Evolutionary conservation across 2,888 invertebrate genomes (phyloP).

Genomic region (Ectemnius lituratus): DNA sequence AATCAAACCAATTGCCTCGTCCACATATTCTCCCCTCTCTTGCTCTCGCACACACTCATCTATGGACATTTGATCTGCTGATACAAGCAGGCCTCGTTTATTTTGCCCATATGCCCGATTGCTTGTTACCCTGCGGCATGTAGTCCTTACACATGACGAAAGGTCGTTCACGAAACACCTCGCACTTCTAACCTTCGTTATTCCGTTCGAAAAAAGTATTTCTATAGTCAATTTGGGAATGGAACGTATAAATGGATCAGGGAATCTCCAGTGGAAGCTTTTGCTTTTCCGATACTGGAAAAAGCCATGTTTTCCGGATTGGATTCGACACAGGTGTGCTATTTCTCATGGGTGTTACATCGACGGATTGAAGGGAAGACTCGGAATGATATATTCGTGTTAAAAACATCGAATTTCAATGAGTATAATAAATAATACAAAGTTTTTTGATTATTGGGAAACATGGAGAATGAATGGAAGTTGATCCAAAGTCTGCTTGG

Average conservation of each 20-base stretch:
- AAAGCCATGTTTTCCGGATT: too few relatives aligned
- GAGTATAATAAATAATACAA: too few relatives aligned
- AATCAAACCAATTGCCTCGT: conserved; percentile 36
- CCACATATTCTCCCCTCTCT: too few relatives aligned
- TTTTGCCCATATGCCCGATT: conserved; percentile 43
- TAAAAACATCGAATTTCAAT: too few relatives aligned
- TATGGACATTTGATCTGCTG: conserved; percentile 33
- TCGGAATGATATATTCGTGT: too few relatives aligned
- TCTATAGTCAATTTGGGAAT: not conserved
- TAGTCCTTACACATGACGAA: not conserved
- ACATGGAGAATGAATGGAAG: not conserved
- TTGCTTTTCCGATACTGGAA: too few relatives aligned
- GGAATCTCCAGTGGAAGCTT: too few relatives aligned
- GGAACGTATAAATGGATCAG: too few relatives aligned
- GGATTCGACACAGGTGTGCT: conserved; percentile 45
- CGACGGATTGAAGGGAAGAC: too few relatives aligned
- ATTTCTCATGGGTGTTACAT: conserved; percentile 55
- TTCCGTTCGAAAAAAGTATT: not conserved
- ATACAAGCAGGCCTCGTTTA: conserved; percentile 47
- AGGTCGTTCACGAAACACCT: not conserved
- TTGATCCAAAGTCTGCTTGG: conserved; percentile 24
- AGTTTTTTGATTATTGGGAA: too few relatives aligned
- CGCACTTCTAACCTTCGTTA: not conserved
- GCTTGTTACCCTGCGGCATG: conserved; percentile 45
- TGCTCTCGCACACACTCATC: too few relatives aligned